Percentiles rank a stretch among this genome's conserved stretches.
These are phyloP conservation scores for Fregata magnificens DNA, from an alignment of 2,113 vertebrate species.

Conservation along the genomic window DNA sequence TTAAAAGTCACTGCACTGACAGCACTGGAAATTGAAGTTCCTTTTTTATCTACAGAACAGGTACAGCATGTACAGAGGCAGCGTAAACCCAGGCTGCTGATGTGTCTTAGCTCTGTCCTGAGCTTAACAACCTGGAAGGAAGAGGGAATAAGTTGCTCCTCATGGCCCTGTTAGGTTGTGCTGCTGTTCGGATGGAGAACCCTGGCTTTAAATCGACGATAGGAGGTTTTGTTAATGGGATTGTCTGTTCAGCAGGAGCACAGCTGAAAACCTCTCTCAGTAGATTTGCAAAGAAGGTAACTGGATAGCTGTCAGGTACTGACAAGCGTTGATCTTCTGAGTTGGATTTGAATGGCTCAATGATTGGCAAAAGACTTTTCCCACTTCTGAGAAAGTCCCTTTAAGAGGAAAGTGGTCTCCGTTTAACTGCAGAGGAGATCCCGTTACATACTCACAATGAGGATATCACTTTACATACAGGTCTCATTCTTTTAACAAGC, in stretches of 20 bases:
- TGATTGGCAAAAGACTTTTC: neutral
- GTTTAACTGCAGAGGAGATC: neutral
- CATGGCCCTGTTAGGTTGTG: neutral
- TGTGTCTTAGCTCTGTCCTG: neutral
- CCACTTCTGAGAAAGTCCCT: neutral
- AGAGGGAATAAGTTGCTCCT: neutral
- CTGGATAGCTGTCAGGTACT: neutral
- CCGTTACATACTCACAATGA: slow-evolving; percentile 32
- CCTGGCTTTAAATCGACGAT: neutral
- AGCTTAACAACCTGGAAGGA: neutral
- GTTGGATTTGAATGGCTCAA: neutral
- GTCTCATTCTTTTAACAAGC: slow-evolving; percentile 18
- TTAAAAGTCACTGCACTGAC: slow-evolving; percentile 60
- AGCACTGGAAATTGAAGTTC: slow-evolving; percentile 50
- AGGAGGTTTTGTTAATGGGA: neutral
- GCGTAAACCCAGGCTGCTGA: neutral
- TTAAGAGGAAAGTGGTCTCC: slow-evolving; percentile 3
- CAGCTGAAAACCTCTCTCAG: neutral
- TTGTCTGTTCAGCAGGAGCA: neutral
- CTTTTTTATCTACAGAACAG: slow-evolving; percentile 57
- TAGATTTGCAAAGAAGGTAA: neutral
- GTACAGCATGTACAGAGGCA: slow-evolving; percentile 5
- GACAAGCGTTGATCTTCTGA: neutral
- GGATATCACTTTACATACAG: slow-evolving; percentile 40
- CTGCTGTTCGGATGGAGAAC: neutral